phyloP scores from a whole-genome alignment of 2,797 vertebrate genomes.

The Adrianichthys oophorus region DNA sequence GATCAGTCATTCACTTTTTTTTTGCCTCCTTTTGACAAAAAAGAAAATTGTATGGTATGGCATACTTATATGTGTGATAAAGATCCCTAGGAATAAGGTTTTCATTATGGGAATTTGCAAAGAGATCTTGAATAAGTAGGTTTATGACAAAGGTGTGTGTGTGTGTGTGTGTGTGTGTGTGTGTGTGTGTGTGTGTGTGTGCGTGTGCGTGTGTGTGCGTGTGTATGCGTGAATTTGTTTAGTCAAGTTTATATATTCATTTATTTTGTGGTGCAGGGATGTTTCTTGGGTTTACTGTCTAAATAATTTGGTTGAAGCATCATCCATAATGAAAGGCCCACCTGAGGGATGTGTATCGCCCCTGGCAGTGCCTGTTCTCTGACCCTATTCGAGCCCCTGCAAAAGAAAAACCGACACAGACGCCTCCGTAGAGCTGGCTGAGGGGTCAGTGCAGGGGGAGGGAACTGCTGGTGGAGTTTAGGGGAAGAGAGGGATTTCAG shows the following conservation, averaged over 20 bases:
- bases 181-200: slow-evolving; percentile 41
- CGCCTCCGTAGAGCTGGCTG: slow-evolving; percentile 25
- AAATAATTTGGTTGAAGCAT: slow-evolving; percentile 85
- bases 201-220: slow-evolving; percentile 43
- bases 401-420: slow-evolving; percentile 54
- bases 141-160: slow-evolving; percentile 23
- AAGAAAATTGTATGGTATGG: slow-evolving; percentile 51
- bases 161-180: slow-evolving; percentile 49
- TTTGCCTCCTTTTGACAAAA: slow-evolving; percentile 46
- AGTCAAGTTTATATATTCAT: slow-evolving; percentile 21
- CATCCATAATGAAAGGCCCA: slow-evolving; percentile 85
- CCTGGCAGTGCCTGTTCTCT: slow-evolving; percentile 75
- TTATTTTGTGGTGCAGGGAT: slow-evolving; percentile 27
- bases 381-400: slow-evolving; percentile 46
- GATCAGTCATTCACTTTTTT: slow-evolving; percentile 29
- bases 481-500: slow-evolving; percentile 20
- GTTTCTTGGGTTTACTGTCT: slow-evolving; percentile 64
- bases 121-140: slow-evolving; percentile 24
- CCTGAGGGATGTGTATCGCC: slow-evolving; percentile 83
- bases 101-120: slow-evolving; percentile 44
- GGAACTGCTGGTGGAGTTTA: slow-evolving; percentile 4
- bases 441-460: slow-evolving; percentile 32
- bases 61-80: slow-evolving; percentile 38
- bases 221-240: slow-evolving; percentile 46
- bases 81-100: slow-evolving; percentile 48